These are phyloP conservation scores for Trichopoda pennipes DNA, from an alignment of 2,888 invertebrate species.

Conservation along the genomic window DNA sequence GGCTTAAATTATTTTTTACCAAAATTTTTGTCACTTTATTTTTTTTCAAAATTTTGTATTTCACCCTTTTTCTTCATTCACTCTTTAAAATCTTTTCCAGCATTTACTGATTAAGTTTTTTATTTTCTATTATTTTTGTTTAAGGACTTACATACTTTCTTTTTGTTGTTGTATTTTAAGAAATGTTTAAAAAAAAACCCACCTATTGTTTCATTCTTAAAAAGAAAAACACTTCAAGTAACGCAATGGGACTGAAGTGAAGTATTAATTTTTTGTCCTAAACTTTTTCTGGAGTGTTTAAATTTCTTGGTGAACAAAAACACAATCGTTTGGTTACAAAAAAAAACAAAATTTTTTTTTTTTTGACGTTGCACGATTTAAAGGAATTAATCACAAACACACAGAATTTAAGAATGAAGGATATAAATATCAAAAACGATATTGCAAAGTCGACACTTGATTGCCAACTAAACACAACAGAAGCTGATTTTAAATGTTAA, in stretches of 20 bases:
- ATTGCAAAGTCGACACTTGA: slow-evolving; percentile 78
- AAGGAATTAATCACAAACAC: slow-evolving; percentile 50
- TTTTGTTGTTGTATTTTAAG: neutral
- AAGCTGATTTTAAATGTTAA: slow-evolving; percentile 54
- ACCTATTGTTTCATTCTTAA: no score
- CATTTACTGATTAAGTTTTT: no score
- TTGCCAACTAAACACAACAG: slow-evolving; percentile 69
- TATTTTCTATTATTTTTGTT: no score
- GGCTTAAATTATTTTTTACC: no score
- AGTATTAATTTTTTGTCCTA: neutral
- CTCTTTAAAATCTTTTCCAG: no score
- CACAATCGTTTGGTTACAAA: neutral
- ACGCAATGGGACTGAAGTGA: no score
- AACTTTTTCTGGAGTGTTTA: slow-evolving; percentile 2
- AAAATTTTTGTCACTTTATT: no score
- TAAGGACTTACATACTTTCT: no score
- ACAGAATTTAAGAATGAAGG: slow-evolving; percentile 28
- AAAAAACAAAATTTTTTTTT: neutral
- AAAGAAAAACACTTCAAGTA: no score
- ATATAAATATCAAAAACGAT: slow-evolving; percentile 63
- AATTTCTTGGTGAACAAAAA: neutral
- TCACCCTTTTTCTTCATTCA: no score
- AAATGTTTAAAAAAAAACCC: no score
- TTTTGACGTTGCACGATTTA: slow-evolving; percentile 13
- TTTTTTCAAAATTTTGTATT: no score